Evolutionary conservation across 2,113 vertebrate species (phyloP), one percentile per base, ranked within the genome.

Genomic region (Burhinus bistriatus): DNA sequence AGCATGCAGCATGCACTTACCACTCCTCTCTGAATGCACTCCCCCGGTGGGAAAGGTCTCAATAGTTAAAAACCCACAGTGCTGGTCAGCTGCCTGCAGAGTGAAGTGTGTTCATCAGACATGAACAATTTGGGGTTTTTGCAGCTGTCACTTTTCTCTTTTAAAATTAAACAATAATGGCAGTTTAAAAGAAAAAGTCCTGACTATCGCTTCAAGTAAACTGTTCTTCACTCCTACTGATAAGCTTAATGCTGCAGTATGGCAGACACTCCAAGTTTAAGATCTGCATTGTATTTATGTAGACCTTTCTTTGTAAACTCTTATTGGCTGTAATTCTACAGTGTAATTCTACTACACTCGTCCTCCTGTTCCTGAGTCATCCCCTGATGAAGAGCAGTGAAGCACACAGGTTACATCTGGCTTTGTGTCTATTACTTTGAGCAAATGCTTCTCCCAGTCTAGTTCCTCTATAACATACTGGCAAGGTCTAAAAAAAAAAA

Each of bases 271-370:
- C 26, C 29, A 34, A 16, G 11, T 78, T 77, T 68, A 29, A 77
- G 38, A 70, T 21, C 44, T 36, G 15, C 34, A 11, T 6, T 40
- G 13, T 8, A 11, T 52, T 77, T 68, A 59, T 5, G 21, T 19
- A 62, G 47, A 49, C 9, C 4, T 81, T 72, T 20, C 34, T 84
- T 20, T 36, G 38, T 44, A 51, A 91, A 22, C n/a, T 68, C 29
- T 42, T 57, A 26, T 16, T 34, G 22, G 23, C 36, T n/a, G 21
- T 23, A 58, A 52, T 49, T 54, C 38, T 44, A 34, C 32, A 22
- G 32, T 49, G 25, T 25, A 54, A 54, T 49, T 55, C 40, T 45
- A 34, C 34, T 58, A 58, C 27, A 11, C 15, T 16, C 0, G 0
- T 21, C 8, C 34, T 26, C 29, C 55, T 40, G 25, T 17, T 70